These are phyloP conservation scores for Cinclus mexicanus DNA, from an alignment of 2,113 vertebrate genomes.

Conservation along the genomic window DNA sequence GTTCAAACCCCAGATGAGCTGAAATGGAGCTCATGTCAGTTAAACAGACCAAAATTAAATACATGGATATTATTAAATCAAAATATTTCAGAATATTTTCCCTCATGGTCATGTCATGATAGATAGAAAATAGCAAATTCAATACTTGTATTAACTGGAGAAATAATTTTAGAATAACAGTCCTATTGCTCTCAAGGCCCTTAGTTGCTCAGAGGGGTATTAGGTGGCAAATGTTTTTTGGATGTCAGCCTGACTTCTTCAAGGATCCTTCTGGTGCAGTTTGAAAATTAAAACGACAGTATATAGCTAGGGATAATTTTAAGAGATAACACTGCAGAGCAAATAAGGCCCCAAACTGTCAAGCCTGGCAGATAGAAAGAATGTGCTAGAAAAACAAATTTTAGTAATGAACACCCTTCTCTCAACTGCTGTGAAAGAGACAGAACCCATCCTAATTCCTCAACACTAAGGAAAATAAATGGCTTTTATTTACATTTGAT, in stretches of 20 bases:
- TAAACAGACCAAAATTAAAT: not conserved
- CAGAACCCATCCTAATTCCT: not conserved
- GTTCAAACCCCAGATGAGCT: not conserved
- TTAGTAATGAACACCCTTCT: not conserved
- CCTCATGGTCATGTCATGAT: not conserved
- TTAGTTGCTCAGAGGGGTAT: not conserved
- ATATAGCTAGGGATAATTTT: not conserved
- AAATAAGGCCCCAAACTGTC: not conserved
- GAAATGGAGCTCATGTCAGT: not conserved
- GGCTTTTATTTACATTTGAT: not conserved
- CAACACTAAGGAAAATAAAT: not conserved
- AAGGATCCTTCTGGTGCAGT: not conserved
- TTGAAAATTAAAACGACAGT: not conserved
- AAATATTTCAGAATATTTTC: not conserved
- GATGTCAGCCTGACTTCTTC: not conserved
- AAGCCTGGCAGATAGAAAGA: not conserved
- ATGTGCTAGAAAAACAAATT: constrained; percentile 7
- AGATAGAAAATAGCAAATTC: not conserved
- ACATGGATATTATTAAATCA: not conserved
- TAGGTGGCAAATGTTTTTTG: not conserved
- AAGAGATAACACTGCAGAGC: not conserved
- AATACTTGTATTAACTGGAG: not conserved
- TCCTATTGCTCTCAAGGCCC: not conserved
- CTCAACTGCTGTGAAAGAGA: not conserved
- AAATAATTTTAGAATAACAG: not conserved